Percentiles rank a stretch among this genome's conserved stretches.
Evolutionary conservation across 1,140 invertebrate genomes (phyloP).

Genomic region (Aphelinus atriplicis): DNA sequence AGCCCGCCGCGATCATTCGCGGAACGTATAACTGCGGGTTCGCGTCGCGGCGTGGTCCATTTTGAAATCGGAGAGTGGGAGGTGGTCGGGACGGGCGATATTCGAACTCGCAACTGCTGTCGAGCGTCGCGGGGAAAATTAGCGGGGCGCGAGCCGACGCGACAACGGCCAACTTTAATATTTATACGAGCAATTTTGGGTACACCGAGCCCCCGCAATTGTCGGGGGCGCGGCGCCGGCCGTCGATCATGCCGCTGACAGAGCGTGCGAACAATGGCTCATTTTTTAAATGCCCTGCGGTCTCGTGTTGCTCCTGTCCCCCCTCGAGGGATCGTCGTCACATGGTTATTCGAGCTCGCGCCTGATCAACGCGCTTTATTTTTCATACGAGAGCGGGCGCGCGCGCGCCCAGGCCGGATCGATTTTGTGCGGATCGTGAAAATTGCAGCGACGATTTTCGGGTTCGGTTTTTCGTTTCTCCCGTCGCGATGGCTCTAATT

Average conservation of each 20-base stretch:
- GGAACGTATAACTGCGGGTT: no score
- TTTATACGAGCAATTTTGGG: conserved; percentile 61
- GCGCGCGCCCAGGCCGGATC: no score
- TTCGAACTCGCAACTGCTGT: conserved; percentile 17
- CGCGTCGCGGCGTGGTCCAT: conserved; percentile 37
- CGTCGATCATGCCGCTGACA: conserved; percentile 29
- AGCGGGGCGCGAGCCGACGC: conserved; percentile 45
- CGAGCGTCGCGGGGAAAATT: conserved; percentile 51
- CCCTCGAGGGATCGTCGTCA: no score
- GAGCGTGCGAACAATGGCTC: conserved; percentile 23
- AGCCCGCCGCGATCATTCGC: no score
- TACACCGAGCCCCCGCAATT: conserved; percentile 38
- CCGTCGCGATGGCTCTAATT: no score
- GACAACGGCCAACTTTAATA: conserved; percentile 56
- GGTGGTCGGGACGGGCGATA: not conserved
- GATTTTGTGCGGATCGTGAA: no score
- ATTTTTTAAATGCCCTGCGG: conserved; percentile 16
- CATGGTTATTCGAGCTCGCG: no score
- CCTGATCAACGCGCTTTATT: no score
- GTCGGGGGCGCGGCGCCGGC: conserved; percentile 21
- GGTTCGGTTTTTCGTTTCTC: no score
- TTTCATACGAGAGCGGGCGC: no score
- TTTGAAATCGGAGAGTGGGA: conserved; percentile 35
- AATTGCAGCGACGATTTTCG: no score
- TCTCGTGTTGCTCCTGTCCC: not conserved